phyloP scores from a whole-genome alignment of 2,113 vertebrate species.

The Pundamilia nyererei region DNA sequence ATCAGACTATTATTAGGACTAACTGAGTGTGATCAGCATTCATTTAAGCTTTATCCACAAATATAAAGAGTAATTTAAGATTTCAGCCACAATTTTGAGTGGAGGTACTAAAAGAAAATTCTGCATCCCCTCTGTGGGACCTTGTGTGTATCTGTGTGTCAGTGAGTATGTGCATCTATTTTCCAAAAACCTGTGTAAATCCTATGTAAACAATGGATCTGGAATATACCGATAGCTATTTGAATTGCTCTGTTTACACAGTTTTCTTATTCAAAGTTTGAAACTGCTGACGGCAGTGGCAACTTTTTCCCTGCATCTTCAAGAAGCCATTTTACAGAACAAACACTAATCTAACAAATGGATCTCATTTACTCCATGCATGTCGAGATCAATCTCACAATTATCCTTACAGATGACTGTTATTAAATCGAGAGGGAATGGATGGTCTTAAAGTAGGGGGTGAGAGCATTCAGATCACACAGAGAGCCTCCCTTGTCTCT shows the following conservation, averaged over 20 bases:
- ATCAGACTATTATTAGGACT: background rate
- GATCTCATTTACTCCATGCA: slow-evolving; percentile 22
- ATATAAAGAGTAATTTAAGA: background rate
- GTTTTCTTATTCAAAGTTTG: background rate
- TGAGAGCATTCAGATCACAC: background rate
- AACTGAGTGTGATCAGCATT: background rate
- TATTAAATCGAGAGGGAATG: slow-evolving; percentile 18
- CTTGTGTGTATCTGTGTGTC: background rate
- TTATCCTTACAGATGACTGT: slow-evolving; percentile 46
- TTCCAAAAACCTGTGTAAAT: background rate
- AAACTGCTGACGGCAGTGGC: background rate
- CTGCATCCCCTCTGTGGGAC: background rate
- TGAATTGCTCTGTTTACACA: background rate
- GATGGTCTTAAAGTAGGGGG: background rate
- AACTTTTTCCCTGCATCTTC: background rate
- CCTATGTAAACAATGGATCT: background rate
- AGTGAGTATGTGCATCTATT: background rate
- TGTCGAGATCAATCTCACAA: slow-evolving; percentile 43
- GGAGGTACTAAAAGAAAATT: background rate
- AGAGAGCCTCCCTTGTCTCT: background rate
- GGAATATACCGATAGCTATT: background rate
- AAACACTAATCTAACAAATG: slow-evolving; percentile 33
- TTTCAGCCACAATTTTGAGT: background rate
- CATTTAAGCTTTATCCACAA: background rate
- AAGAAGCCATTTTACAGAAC: background rate